Evolutionary conservation across 2,113 vertebrate genomes (phyloP).

Genomic region (Dendropsophus ebraccatus): DNA sequence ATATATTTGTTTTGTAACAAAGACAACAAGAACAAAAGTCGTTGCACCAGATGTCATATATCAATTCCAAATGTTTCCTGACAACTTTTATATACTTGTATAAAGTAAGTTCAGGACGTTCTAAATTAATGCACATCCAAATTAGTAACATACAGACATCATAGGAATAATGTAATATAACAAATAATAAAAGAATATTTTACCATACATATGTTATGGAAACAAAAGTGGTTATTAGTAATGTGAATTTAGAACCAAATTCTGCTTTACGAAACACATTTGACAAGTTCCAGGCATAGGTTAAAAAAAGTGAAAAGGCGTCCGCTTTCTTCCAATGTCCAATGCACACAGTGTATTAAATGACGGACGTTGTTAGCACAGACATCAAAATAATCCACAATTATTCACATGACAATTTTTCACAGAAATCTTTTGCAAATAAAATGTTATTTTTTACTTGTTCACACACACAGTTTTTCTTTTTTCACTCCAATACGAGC

Average conservation of each 20-base stretch:
- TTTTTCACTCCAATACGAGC: too few species aligned
- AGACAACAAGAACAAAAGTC: neutral
- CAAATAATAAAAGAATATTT: neutral
- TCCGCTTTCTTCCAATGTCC: too few species aligned
- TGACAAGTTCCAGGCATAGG: neutral
- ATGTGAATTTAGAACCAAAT: neutral
- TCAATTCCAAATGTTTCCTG: constrained; percentile 8
- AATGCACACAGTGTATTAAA: too few species aligned
- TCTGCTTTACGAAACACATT: neutral
- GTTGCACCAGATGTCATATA: constrained; percentile 15
- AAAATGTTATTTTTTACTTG: too few species aligned
- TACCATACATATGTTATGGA: neutral
- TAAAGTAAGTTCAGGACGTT: constrained; percentile 14
- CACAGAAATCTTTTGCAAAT: too few species aligned
- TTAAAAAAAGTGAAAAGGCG: too few species aligned
- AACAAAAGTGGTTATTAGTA: neutral
- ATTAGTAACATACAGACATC: neutral
- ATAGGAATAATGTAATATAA: neutral
- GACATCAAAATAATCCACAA: too few species aligned
- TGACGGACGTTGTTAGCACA: too few species aligned
- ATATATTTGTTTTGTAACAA: neutral
- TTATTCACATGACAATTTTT: too few species aligned
- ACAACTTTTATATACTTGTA: neutral
- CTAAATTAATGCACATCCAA: neutral
- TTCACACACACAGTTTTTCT: too few species aligned